A percentile compares a stretch with the other conserved stretches of the same genome.
These are phyloP conservation scores for Bombyx huttoni DNA, from an alignment of 2,888 invertebrate species.

Conservation along the genomic window DNA sequence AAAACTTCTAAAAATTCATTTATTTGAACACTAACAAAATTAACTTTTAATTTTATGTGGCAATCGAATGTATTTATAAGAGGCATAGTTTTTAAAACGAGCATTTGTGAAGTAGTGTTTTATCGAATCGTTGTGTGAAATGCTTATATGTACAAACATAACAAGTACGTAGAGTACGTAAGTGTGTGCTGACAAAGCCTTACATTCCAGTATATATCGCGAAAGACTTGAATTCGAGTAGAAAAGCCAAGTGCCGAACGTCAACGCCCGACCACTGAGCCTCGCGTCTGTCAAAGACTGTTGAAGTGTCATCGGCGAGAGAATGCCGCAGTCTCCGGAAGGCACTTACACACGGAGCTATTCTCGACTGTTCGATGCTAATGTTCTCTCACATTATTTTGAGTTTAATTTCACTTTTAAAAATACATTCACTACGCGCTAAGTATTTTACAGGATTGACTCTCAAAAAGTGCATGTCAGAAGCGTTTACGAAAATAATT, in stretches of 20 bases:
- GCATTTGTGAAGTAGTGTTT: too few relatives aligned
- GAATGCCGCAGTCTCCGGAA: constrained; percentile 33
- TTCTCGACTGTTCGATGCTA: constrained; percentile 20
- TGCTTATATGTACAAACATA: not conserved
- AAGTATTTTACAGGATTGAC: too few relatives aligned
- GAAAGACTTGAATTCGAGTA: not conserved
- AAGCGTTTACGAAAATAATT: too few relatives aligned
- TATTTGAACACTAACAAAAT: too few relatives aligned
- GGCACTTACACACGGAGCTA: constrained; percentile 60
- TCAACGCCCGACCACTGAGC: constrained; percentile 12
- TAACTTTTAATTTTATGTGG: too few relatives aligned
- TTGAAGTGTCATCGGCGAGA: constrained; percentile 53
- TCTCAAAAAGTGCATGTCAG: too few relatives aligned
- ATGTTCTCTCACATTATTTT: not conserved
- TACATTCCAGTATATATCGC: not conserved
- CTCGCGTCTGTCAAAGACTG: constrained; percentile 58
- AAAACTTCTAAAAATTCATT: too few relatives aligned
- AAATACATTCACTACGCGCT: not conserved
- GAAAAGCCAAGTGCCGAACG: constrained; percentile 8
- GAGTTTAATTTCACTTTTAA: not conserved
- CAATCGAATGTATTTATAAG: too few relatives aligned
- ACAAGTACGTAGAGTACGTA: not conserved
- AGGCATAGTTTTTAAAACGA: too few relatives aligned
- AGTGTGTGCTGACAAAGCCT: not conserved
- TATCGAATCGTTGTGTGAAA: too few relatives aligned